A percentile compares a stretch with the other conserved stretches of the same genome.
Evolutionary conservation across 2,113 vertebrate species (phyloP).

Genomic region (Copsychus sechellarum): DNA sequence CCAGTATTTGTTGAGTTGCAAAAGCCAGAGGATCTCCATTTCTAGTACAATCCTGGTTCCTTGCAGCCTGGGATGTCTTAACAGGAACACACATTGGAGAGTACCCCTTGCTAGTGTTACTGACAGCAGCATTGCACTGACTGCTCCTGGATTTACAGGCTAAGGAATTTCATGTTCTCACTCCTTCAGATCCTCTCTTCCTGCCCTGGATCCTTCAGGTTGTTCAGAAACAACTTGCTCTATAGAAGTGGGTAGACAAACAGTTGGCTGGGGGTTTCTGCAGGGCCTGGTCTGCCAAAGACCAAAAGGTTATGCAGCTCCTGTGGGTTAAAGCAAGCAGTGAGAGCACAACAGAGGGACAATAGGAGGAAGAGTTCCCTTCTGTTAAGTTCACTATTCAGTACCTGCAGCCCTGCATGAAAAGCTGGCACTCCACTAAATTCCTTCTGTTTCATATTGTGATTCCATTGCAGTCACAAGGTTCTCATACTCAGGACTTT

Average conservation of each 20-base stretch:
- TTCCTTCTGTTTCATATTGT: neutral
- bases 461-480: conserved; percentile 33
- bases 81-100: neutral
- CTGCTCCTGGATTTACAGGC: neutral
- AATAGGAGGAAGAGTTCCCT: neutral
- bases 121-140: neutral
- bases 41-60: neutral
- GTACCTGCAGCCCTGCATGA: neutral
- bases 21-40: neutral
- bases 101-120: neutral
- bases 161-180: neutral
- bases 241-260: neutral
- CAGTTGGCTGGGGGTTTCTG: neutral
- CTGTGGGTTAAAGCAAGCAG: neutral
- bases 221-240: neutral
- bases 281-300: neutral
- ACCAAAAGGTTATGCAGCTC: neutral
- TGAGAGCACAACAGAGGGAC: neutral
- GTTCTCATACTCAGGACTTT: conserved; percentile 21
- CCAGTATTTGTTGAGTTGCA: neutral
- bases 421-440: neutral
- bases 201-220: neutral
- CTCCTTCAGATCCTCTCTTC: neutral
- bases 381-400: neutral
- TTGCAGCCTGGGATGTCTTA: neutral